These are phyloP conservation scores for Todiramphus chloris DNA, from an alignment of 2,113 vertebrate genomes.

Conservation along the genomic window DNA sequence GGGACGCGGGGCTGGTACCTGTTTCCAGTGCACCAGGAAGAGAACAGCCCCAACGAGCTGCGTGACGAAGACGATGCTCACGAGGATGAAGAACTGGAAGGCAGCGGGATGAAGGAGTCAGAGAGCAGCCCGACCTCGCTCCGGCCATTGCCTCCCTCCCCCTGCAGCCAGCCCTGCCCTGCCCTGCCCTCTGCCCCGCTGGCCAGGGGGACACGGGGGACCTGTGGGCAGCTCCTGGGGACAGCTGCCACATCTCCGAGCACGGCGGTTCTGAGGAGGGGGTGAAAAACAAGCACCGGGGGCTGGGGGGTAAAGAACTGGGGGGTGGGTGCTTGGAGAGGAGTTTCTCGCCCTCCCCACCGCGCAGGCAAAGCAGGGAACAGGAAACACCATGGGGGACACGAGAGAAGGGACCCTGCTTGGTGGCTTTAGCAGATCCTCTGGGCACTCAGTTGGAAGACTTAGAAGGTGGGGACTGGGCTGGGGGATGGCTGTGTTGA, in stretches of 20 bases:
- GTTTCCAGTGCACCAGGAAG: constrained; percentile 56
- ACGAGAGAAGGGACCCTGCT: neutral
- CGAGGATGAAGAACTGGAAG: constrained; percentile 64
- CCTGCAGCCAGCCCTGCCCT: neutral
- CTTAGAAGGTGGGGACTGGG: neutral
- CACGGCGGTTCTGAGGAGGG: neutral
- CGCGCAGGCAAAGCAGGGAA: rapidly evolving
- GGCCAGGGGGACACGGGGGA: neutral
- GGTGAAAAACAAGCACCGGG: neutral
- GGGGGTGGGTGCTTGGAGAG: neutral
- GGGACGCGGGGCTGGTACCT: neutral
- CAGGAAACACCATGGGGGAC: neutral
- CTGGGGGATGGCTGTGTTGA: neutral
- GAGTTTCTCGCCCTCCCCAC: neutral
- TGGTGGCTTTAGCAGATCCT: neutral
- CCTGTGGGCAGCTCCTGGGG: neutral
- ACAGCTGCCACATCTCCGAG: neutral
- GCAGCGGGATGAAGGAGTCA: neutral
- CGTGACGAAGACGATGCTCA: constrained; percentile 39
- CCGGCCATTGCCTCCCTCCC: neutral
- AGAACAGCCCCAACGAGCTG: constrained; percentile 37
- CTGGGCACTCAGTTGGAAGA: neutral
- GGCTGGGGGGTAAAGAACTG: neutral
- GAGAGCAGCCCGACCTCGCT: rapidly evolving
- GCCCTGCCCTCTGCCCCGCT: neutral